Evolutionary conservation across 2,797 vertebrate species (phyloP), one percentile per base, ranked within the genome.

Genomic region (Neostethus bicornis): DNA sequence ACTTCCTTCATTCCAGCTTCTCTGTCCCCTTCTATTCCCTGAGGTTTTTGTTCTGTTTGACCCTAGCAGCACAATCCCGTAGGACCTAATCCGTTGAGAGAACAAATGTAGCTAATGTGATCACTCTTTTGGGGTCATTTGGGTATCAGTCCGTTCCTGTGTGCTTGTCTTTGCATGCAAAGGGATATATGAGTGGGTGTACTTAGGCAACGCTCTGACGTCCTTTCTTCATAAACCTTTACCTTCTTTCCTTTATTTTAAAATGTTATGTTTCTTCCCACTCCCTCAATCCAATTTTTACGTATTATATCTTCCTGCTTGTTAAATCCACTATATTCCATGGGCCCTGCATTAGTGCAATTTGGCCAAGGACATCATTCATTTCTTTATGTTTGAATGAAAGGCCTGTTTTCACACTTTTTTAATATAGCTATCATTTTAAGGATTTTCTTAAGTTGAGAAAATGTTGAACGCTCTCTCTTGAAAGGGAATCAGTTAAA

Each of bases 331-430:
- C 79, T 84, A 83, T 83, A 77, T 77, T 83, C 75, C 70, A 71
- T 61, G 80, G 86, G 84, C 80, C 67, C 81, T 25, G 26, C 77
- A 81, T 80, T 83, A 83, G 81, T 70, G 77, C 46, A 55, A 87
- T 85, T 87, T 78, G 80, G 79, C 72, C 59, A 60, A 71, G 73
- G 77, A 83, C 84, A 80, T 88, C 88, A 89, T 89, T 86, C 83
- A 89, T 88, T 85, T 85, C 81, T 75, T 78, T 78, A 69, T 70
- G 79, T 88, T 73, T 83, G 80, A 87, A 86, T 85, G 79, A 85
- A 89, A 89, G 85, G 64, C 61, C 65, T 73, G 66, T 81, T 87
- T 89, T 79, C 61, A 29, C 75, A 67, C 58, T 67, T 68, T 76
- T 82, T 81, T 85, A 86, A 88, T 90, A 85, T 88, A 82, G 80